Evolutionary conservation across 2,113 vertebrate species (phyloP).

Genomic region (Podarcis muralis): DNA sequence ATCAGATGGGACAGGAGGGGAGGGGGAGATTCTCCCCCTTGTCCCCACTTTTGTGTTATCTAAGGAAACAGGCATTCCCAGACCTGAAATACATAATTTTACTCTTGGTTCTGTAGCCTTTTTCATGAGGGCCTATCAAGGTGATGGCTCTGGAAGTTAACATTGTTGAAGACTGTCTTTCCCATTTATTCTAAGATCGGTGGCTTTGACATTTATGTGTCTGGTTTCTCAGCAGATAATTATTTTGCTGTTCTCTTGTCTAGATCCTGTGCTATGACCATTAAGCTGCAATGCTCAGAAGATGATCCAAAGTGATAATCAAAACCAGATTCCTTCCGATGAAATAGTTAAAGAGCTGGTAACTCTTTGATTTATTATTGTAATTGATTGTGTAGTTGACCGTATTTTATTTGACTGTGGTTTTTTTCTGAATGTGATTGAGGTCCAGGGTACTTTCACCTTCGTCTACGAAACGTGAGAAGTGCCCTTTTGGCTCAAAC

Average conservation of each 20-base stretch:
- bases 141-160: background rate
- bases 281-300: slow-evolving; percentile 51
- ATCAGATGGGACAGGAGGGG: too few species aligned
- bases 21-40: too few species aligned
- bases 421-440: too few species aligned
- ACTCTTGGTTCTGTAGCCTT: background rate
- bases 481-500: too few species aligned
- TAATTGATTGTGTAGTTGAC: background rate
- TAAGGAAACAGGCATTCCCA: background rate
- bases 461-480: too few species aligned
- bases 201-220: background rate
- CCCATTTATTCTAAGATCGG: background rate
- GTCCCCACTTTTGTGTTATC: background rate
- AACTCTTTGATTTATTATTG: slow-evolving; percentile 42
- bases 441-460: too few species aligned
- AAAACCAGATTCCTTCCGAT: slow-evolving; percentile 70
- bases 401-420: too few species aligned
- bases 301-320: slow-evolving; percentile 76
- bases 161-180: background rate
- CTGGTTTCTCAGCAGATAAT: background rate
- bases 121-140: background rate
- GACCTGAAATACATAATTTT: background rate
- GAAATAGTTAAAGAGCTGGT: slow-evolving; percentile 85
- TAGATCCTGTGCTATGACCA: slow-evolving; percentile 42
- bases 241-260: background rate